Base-by-base conservation (phyloP, 1,140 invertebrate species). In the Drosophila pectinifera region DNA sequence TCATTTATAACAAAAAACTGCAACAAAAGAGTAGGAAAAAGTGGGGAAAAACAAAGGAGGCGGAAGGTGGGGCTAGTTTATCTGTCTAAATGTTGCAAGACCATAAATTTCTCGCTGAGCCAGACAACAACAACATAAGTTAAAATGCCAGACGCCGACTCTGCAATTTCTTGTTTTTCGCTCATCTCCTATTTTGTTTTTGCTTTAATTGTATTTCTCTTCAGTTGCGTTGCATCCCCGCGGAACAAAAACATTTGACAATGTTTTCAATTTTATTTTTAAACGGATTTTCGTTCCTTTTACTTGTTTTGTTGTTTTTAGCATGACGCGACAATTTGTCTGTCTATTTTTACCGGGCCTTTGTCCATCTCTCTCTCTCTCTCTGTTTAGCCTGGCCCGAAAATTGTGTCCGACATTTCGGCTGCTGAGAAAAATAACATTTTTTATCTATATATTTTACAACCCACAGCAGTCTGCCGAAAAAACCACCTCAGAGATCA, bases 311-410 rank as follows among this genome's bases (percentile, higher is more conserved):
- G 73, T 67, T 73, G 39, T 62, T 73, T 63, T 77, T 69, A 46
- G 61, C 73, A 86, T 85, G 82, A 85, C 82, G 82, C 82, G 82
- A 85, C 82, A 85, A 85, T 86, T 85, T 85, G 82, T 85, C 82
- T 85, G 70, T 85, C 82, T 85, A 85, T 85, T 85, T 85, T 74
- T 85, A 85, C 55, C 57, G 14, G 22, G 41, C 49, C 45, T 22
- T 46, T 39, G n/a, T 39, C 57, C 8, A 6, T 24, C 43, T 16
- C n/a, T 16, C 43, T 34, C 26, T n/a, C n/a, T 36, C 38, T 18
- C 39, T 45, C 67, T 56, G 41, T 42, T 56, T 70, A 45, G 59
- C 36, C 20, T 48, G 64, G 26, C 48, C 51, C n/a, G 49, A 70
- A 70, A 70, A 70, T 70, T 69, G 67, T 69, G 67, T 69, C 64